These are phyloP conservation scores for Thera britannica DNA, from an alignment of 2,888 invertebrate genomes.

Conservation along the genomic window DNA sequence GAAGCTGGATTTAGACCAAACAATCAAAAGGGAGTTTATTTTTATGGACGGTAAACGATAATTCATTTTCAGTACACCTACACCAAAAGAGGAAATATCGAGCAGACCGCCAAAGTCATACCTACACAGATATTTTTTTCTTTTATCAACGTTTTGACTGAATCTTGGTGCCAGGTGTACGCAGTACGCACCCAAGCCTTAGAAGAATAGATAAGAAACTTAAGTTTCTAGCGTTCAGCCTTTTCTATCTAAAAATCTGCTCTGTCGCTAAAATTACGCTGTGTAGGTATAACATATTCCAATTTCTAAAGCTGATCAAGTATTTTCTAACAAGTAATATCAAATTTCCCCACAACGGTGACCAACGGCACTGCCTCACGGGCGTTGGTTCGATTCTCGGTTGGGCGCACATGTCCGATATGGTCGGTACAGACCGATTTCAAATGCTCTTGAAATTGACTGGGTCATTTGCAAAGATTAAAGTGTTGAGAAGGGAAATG, in stretches of 20 bases:
- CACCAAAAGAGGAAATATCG: no score
- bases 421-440: conserved; percentile 36
- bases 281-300: background rate
- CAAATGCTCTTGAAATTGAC: conserved; percentile 2
- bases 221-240: no score
- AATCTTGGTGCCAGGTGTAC: no score
- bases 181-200: no score
- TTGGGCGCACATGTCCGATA: conserved; percentile 50
- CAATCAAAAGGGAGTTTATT: background rate
- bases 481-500: background rate
- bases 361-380: conserved; percentile 36
- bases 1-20: background rate
- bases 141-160: no score
- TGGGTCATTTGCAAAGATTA: conserved; percentile 10
- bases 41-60: no score
- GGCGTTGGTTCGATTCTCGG: conserved; percentile 52
- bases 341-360: conserved; percentile 34
- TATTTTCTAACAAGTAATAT: conserved; percentile 7
- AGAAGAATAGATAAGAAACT: no score
- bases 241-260: no score
- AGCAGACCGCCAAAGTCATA: no score
- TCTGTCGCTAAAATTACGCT: background rate
- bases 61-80: no score
- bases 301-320: background rate
- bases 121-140: no score